phyloP scores from a whole-genome alignment of 2,797 vertebrate genomes.

The Neosilurus hyrtlii region DNA sequence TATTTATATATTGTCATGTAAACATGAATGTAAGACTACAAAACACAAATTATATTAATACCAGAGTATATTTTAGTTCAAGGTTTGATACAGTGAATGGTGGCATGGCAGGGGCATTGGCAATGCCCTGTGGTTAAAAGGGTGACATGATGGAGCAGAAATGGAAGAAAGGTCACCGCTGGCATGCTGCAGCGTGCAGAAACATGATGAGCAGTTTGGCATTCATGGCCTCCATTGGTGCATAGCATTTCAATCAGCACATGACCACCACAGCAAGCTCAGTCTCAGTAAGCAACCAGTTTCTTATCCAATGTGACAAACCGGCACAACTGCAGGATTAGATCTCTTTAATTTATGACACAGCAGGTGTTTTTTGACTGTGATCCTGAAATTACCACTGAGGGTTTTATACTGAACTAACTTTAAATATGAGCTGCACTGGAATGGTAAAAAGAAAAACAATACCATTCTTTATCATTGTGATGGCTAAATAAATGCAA shows the following conservation, averaged over 20 bases:
- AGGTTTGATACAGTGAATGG: slow-evolving; percentile 1
- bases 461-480: not conserved
- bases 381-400: slow-evolving; percentile 6
- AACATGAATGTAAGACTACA: not conserved
- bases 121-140: slow-evolving; percentile 36
- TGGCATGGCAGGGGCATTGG: slow-evolving; percentile 39
- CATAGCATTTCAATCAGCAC: slow-evolving; percentile 59
- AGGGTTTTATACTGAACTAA: slow-evolving; percentile 28
- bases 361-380: not conserved
- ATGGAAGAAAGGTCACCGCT: slow-evolving; percentile 72
- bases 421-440: slow-evolving; percentile 2
- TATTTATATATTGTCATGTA: not conserved
- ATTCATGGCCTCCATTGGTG: slow-evolving; percentile 63
- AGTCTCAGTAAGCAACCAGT: slow-evolving; percentile 25
- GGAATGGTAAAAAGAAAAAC: not conserved
- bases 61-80: not conserved
- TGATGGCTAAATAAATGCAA: not conserved
- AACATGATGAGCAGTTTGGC: slow-evolving; percentile 65
- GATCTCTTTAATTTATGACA: slow-evolving; percentile 15
- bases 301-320: slow-evolving; percentile 30
- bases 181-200: slow-evolving; percentile 57
- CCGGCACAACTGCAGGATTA: slow-evolving; percentile 20
- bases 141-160: slow-evolving; percentile 50
- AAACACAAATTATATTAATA: not conserved
- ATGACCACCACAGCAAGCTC: slow-evolving; percentile 35